phyloP scores from a whole-genome alignment of 2,888 invertebrate species.

The Cylindroiulus punctatus region DNA sequence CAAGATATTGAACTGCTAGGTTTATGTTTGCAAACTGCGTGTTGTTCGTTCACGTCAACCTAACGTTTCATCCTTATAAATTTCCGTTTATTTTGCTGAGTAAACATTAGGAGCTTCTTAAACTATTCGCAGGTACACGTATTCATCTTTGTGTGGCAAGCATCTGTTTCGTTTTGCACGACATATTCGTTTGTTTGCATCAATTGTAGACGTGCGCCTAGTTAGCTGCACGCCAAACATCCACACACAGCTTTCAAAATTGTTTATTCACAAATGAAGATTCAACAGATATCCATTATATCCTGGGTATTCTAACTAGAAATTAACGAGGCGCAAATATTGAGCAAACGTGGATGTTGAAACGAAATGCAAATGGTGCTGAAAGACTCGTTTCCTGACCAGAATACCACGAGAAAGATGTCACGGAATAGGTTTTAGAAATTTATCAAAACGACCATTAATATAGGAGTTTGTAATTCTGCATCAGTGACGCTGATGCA shows the following conservation, averaged over 20 bases:
- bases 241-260: neutral
- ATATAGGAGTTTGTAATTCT: no score
- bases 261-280: neutral
- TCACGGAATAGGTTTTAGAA: no score
- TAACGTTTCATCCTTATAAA: conserved; percentile 5
- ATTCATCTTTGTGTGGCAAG: neutral
- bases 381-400: neutral
- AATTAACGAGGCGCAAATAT: no score
- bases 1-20: neutral
- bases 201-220: neutral
- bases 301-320: no score
- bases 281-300: neutral
- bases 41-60: neutral
- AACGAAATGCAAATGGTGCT: neutral
- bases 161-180: conserved; percentile 22
- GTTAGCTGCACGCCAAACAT: neutral
- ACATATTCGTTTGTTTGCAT: neutral
- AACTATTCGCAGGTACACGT: neutral
- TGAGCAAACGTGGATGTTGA: neutral
- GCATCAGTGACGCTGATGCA: no score
- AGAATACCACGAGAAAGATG: neutral
- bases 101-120: conserved; percentile 5
- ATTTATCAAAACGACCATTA: no score
- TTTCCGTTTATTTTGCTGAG: neutral
- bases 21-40: conserved; percentile 1